Base-by-base conservation (phyloP, 2,888 invertebrate genomes). In the Dolichopus griseipennis region DNA sequence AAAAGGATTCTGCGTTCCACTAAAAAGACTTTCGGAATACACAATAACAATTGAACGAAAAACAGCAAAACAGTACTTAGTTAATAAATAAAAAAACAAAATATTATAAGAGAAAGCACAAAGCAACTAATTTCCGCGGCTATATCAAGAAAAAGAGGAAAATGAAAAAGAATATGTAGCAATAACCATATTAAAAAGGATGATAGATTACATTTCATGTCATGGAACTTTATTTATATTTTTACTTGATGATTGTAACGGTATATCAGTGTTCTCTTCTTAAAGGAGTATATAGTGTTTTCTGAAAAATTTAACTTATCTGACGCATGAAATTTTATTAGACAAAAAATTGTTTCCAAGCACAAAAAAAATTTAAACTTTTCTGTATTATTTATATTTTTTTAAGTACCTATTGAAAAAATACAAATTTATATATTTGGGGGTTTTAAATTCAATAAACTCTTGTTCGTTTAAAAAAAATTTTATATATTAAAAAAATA, bases 1-100 rank as follows among this genome's bases (percentile, higher is more conserved):
- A 43, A n/a, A 43, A 43, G 43, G 43, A 43, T 43, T 43, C 43
- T 43, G 43, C 43, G 43, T 43, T 43, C 43, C 43, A 43, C n/a
- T 43, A 43, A 43, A 10, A 43, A 43, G 12, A 10, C 12, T 43
- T 43, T n/a, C n/a, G n/a, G 12, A 43, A 43, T 43, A 43, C 12
- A 43, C 43, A 43, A 43, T 43, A 43, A 10, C 4, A 9, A 7
- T n/a, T n/a, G n/a, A 43, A 43, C 34, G 10, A 43, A 43, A 7
- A 43, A 43, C 6, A 43, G 12, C 43, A 43, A 43, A 43, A 43
- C 43, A 43, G 12, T 15, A 43, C 10, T 15, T 15, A 43, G 12
- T 10, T n/a, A n/a, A n/a, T n/a, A n/a, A 9, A 9, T 10, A 9
- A 3, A 43, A 12, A 12, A 43, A 9, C 7, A 43, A 43, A 43